Evolutionary conservation across 2,888 invertebrate species (phyloP), one percentile per base, ranked within the genome.

Genomic region (Blastobasis adustella): DNA sequence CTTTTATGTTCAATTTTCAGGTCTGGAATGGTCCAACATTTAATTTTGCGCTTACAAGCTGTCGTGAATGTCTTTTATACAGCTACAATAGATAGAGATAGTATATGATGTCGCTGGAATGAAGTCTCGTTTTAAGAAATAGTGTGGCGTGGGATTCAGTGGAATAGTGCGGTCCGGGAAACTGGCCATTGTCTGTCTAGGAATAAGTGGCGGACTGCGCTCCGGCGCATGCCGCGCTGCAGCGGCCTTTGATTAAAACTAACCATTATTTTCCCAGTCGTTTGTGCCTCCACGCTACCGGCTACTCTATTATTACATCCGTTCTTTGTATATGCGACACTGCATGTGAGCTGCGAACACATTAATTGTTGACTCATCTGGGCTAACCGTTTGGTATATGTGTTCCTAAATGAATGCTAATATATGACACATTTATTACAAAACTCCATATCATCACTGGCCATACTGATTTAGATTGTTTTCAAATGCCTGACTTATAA

Each of bases 71-170:
- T 9, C 42, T 10, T 42, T 55, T 56, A 49, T 52, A 49, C 45
- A 47, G 52, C 59, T 60, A 65, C 59, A 63, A 62, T 62, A 55
- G 57, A 54, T 53, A 53, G 52, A 50, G 44, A 57, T 54, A 53
- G 58, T 54, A 55, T 60, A 56, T 58, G 47, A 61, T 61, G 60
- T 58, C 59, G 58, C 51, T 52, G 51, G 56, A 57, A 62, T 62
- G 60, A 61, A 61, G 58, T 58, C 57, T 58, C 56, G 51, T 59
- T 54, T 58, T 58, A 58, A 62, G 59, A 59, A 61, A 60, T 58
- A 52, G 55, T 58, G 58, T 57, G 50, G 56, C 56, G 50, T 51
- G 38, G 43, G 41, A 51, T 58, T 53, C 56, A 47, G 45, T 45
- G 46, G 53, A 58, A 56, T 53, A 37, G 50, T 40, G 41, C 48